Evolutionary conservation across 2,113 vertebrate species (phyloP).

Genomic region (Coptodon bakossiorum): DNA sequence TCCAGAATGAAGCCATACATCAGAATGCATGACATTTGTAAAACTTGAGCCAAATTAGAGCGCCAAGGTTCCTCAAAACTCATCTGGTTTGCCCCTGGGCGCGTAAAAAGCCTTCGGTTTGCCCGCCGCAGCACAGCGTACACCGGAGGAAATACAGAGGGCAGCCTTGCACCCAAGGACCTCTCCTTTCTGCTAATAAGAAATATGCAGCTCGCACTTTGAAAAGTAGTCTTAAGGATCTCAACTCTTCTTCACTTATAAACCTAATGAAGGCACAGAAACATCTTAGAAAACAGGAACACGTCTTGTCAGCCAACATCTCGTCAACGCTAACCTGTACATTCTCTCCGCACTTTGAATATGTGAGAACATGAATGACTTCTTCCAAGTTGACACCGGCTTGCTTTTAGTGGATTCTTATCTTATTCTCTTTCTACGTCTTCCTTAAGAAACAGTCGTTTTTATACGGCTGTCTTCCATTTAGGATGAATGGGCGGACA

Average conservation of each 20-base stretch:
- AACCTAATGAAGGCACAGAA: background rate
- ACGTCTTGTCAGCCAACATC: background rate
- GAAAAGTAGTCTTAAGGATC: conserved; percentile 26
- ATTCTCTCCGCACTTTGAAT: conserved; percentile 11
- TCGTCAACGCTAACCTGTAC: background rate
- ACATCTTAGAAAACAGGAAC: conserved; percentile 13
- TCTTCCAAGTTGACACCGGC: background rate
- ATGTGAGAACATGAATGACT: background rate
- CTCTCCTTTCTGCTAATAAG: conserved; percentile 14
- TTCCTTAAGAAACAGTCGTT: background rate
- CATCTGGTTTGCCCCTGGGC: conserved; percentile 47
- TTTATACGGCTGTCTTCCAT: background rate
- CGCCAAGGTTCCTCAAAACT: conserved; percentile 52
- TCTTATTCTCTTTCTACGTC: background rate
- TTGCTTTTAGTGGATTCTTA: background rate
- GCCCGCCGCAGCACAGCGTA: conserved; percentile 4
- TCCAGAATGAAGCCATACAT: conserved; percentile 51
- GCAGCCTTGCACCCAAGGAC: conserved; percentile 51
- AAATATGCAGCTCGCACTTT: conserved; percentile 23
- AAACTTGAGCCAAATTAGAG: conserved; percentile 54
- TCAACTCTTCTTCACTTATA: conserved; percentile 24
- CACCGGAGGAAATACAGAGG: conserved; percentile 18
- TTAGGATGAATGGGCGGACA: background rate
- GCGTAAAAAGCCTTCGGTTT: conserved; percentile 56
- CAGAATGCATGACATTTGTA: conserved; percentile 50